Percentiles rank a stretch among this genome's conserved stretches.
These are phyloP conservation scores for Drosophila parvula DNA, from an alignment of 1,140 invertebrate genomes.

Conservation along the genomic window DNA sequence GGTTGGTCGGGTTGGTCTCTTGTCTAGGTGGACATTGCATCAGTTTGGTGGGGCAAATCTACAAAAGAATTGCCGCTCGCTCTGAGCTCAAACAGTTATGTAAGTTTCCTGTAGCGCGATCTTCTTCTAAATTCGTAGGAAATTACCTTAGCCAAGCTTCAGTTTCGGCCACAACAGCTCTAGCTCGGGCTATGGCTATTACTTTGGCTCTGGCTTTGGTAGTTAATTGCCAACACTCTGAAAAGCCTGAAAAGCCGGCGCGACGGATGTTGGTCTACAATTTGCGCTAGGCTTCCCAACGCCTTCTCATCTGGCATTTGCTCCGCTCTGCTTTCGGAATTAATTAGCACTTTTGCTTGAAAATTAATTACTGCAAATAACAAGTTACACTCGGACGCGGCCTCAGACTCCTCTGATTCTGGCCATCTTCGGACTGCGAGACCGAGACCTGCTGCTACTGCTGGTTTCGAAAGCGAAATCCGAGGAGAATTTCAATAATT, in stretches of 20 bases:
- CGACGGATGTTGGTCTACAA: conserved; percentile 53
- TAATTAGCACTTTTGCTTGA: conserved; percentile 75
- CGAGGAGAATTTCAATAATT: conserved; percentile 57
- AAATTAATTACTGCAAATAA: conserved; percentile 80
- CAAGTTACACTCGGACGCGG: conserved; percentile 70
- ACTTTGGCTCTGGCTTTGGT: conserved; percentile 1
- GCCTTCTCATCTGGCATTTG: conserved; percentile 45
- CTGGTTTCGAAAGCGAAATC: conserved; percentile 69
- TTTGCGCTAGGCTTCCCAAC: conserved; percentile 47
- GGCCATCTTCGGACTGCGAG: conserved; percentile 11
- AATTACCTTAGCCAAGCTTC: conserved; percentile 22
- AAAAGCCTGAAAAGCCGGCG: not conserved
- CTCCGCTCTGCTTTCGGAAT: conserved; percentile 51
- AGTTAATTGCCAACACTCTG: conserved; percentile 37
- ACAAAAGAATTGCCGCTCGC: conserved; percentile 51
- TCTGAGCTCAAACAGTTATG: conserved; percentile 46
- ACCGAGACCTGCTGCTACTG: conserved; percentile 10
- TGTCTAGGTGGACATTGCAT: conserved; percentile 57
- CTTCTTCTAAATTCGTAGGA: conserved; percentile 42
- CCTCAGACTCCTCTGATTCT: conserved; percentile 20
- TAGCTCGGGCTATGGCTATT: not conserved
- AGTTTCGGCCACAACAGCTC: conserved; percentile 20
- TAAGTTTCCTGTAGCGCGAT: conserved; percentile 39
- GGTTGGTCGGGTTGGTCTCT: not conserved
- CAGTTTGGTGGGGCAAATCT: conserved; percentile 31